These are phyloP conservation scores for Orchestes rusci DNA, from an alignment of 2,888 invertebrate genomes.

Conservation along the genomic window DNA sequence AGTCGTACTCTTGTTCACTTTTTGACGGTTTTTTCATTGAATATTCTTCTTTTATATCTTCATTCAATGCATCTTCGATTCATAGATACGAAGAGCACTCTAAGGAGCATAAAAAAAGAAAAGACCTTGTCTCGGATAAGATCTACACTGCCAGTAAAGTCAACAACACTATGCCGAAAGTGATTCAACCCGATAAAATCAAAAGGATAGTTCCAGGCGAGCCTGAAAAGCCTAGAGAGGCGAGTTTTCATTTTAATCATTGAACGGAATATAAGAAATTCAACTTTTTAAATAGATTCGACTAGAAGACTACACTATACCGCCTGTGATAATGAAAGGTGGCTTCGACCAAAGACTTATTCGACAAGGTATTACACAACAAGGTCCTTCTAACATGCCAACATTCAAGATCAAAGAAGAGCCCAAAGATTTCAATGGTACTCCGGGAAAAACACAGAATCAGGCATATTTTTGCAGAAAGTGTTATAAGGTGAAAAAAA, in stretches of 20 bases:
- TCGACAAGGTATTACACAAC: neutral
- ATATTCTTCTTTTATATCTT: no score
- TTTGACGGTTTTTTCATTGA: no score
- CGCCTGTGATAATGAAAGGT: conserved; percentile 20
- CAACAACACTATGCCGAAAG: conserved; percentile 34
- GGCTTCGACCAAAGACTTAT: conserved; percentile 17
- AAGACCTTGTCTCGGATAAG: conserved; percentile 36
- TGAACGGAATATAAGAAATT: neutral
- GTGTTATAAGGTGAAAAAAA: conserved; percentile 37
- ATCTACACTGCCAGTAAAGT: conserved; percentile 38
- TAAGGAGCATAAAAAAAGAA: conserved; percentile 34
- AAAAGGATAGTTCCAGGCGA: conserved; percentile 19
- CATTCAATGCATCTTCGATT: no score
- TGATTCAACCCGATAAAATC: conserved; percentile 33
- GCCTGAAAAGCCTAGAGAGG: conserved; percentile 22
- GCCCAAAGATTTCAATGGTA: conserved; percentile 28
- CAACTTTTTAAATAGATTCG: conserved; percentile 16
- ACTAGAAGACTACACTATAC: conserved; percentile 17
- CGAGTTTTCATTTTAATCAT: conserved; percentile 1
- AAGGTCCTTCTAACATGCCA: neutral
- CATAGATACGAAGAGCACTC: conserved; percentile 37
- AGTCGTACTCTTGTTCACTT: no score
- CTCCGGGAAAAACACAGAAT: conserved; percentile 32
- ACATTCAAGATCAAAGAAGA: conserved; percentile 34
- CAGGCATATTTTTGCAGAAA: conserved; percentile 44